Percentiles rank a stretch among this genome's conserved stretches.
These are phyloP conservation scores for Drosophila watanabei DNA, from an alignment of 1,140 invertebrate genomes.

Conservation along the genomic window DNA sequence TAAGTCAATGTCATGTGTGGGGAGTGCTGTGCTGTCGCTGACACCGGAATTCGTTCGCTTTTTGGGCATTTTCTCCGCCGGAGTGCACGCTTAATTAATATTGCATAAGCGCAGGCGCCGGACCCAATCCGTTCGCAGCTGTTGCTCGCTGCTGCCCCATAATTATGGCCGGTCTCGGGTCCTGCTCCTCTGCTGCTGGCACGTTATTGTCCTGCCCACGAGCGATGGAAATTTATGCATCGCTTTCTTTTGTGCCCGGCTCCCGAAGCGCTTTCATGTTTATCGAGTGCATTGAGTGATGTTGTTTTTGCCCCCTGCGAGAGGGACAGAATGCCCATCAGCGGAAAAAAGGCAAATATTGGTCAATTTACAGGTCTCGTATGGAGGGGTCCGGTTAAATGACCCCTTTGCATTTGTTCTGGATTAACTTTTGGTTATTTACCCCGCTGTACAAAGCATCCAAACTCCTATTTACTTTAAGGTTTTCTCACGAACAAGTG, in stretches of 20 bases:
- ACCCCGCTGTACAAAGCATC: not conserved
- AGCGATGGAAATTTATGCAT: conserved; percentile 62
- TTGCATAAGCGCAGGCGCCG: conserved; percentile 73
- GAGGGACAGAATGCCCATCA: conserved; percentile 40
- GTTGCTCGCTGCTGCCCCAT: conserved; percentile 45
- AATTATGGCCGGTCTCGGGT: conserved; percentile 54
- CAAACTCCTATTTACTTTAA: not conserved
- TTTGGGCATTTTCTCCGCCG: conserved; percentile 22
- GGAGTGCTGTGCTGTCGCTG: conserved; percentile 26
- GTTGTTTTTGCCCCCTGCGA: conserved; percentile 39
- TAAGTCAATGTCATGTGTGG: conserved; percentile 71
- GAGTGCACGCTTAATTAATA: conserved; percentile 76
- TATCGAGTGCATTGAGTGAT: conserved; percentile 58
- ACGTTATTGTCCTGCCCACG: conserved; percentile 43
- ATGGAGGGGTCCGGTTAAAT: conserved; percentile 1
- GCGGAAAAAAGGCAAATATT: conserved; percentile 21
- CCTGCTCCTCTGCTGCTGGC: conserved; percentile 27
- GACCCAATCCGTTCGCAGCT: conserved; percentile 38
- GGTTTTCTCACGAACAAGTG: not conserved
- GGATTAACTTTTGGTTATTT: conserved; percentile 6
- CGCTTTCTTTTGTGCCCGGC: conserved; percentile 46
- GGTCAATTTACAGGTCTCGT: conserved; percentile 8
- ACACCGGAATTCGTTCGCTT: conserved; percentile 38
- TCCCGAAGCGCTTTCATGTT: conserved; percentile 47
- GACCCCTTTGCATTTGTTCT: not conserved